Base-by-base conservation (phyloP, 2,888 invertebrate genomes). In the Frankliniella fusca region DNA sequence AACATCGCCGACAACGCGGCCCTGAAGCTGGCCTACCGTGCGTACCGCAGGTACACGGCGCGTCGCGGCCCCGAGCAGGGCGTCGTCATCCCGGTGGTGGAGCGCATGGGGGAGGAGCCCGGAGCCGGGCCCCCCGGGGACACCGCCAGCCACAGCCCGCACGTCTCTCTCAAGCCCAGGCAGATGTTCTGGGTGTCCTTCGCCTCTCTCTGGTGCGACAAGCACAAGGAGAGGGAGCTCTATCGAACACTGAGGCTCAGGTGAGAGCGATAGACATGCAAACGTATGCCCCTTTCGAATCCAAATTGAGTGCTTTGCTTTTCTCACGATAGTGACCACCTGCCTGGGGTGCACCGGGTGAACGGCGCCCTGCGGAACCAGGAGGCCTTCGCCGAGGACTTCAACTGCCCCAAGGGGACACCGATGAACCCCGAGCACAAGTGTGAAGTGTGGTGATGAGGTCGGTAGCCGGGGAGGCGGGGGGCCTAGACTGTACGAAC, bases 1-100 rank as follows among this genome's bases (percentile, higher is more conserved):
- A 76, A 76, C 70, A 76, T 76, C 27, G 70, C 70, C 8, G 70
- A 76, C 70, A 76, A 76, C 70, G 70, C 70, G 70, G 70, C 23
- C 11, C 70, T 76, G 23, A 76, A 27, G 70, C 70, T 76, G 70
- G 70, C 70, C 10, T 76, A 76, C 70, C 70, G 70, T 12, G 70
- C 70, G 27, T 76, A 76, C 70, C 23, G 1, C 1, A 23, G 70
- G 23, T 76, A 76, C 70, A 76, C 27, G 1, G 27, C 70, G 23
- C n/a, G 70, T 11, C n/a, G 10, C 23, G 70, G 70, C 70, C 12
- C n/a, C 11, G 70, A 76, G 70, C 70, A 27, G 23, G 27, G 27
- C 27, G 10, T 27, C 23, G 10, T 27, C 9, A 12, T 76, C 27
- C 23, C 1, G 27, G 70, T 76, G 0, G 23, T 54, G 54, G 54